Evolutionary conservation across 2,113 vertebrate genomes (phyloP).

Genomic region (Oncorhynchus keta): DNA sequence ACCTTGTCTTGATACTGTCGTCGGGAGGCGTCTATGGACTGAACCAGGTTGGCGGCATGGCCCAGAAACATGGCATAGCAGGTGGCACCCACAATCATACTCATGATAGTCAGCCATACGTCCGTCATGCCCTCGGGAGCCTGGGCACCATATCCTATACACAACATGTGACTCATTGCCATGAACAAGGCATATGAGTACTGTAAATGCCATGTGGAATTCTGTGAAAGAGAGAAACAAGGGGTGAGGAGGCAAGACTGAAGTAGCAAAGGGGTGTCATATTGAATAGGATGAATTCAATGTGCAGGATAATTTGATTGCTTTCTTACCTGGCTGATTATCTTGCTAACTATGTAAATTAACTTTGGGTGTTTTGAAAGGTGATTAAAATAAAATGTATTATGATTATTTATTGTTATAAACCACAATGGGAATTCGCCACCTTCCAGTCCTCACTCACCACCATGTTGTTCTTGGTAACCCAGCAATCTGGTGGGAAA

Average conservation of each 20-base stretch:
- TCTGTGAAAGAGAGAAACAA: conserved; percentile 70
- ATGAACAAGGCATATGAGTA: conserved; percentile 93
- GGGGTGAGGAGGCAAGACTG: background rate
- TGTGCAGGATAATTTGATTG: background rate
- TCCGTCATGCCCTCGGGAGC: conserved; percentile 89
- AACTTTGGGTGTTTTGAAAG: too few relatives aligned
- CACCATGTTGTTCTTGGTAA: conserved; percentile 77
- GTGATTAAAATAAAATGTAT: too few relatives aligned
- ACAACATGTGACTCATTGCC: conserved; percentile 81
- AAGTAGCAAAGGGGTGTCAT: background rate
- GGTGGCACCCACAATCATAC: conserved; percentile 91
- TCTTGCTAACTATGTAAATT: background rate
- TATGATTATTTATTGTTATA: too few relatives aligned
- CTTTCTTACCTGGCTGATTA: background rate
- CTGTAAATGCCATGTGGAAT: conserved; percentile 93
- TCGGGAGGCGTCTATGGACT: conserved; percentile 92
- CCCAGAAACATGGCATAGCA: conserved; percentile 93
- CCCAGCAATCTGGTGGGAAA: conserved; percentile 77
- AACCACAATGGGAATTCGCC: too few relatives aligned
- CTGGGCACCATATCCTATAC: conserved; percentile 86
- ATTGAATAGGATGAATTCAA: background rate
- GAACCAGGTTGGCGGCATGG: conserved; percentile 91
- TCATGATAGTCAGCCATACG: conserved; percentile 97
- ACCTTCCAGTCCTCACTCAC: conserved; percentile 51
- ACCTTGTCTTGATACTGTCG: conserved; percentile 98